Conservation (phyloP, 1,140 invertebrate genomes). For the Melitaea cinxia region DNA sequence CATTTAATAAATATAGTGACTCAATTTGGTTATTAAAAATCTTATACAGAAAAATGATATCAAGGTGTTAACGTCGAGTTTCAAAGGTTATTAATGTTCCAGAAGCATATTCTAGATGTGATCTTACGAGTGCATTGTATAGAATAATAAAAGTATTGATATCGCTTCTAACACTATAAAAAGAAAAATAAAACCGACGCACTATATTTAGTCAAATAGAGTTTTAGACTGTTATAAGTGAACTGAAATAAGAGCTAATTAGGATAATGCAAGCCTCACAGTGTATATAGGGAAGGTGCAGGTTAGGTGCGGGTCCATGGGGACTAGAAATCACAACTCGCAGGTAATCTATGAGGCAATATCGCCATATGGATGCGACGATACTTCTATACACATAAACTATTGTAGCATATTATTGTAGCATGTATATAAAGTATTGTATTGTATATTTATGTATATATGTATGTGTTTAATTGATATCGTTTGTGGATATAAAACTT, state of each 20-base stretch:
- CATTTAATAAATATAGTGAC: no score
- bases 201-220: background rate
- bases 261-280: constrained; percentile 58
- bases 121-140: no score
- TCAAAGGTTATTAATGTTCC: no score
- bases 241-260: constrained; percentile 59
- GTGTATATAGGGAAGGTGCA: constrained; percentile 44
- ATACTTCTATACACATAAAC: background rate
- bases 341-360: constrained; percentile 28
- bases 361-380: constrained; percentile 25
- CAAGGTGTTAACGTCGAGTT: no score
- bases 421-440: no score
- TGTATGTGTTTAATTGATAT: no score
- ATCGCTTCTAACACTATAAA: background rate
- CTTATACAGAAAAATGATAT: no score
- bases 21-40: no score
- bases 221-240: background rate
- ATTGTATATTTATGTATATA: no score
- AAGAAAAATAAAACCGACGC: background rate
- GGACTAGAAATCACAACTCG: constrained; percentile 57
- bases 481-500: no score
- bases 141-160: no score
- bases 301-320: constrained; percentile 54
- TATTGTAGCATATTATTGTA: background rate
- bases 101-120: no score